Evolutionary conservation across 2,113 vertebrate genomes (phyloP), one percentile per base, ranked within the genome.

Genomic region (Tachysurus fulvidraco): DNA sequence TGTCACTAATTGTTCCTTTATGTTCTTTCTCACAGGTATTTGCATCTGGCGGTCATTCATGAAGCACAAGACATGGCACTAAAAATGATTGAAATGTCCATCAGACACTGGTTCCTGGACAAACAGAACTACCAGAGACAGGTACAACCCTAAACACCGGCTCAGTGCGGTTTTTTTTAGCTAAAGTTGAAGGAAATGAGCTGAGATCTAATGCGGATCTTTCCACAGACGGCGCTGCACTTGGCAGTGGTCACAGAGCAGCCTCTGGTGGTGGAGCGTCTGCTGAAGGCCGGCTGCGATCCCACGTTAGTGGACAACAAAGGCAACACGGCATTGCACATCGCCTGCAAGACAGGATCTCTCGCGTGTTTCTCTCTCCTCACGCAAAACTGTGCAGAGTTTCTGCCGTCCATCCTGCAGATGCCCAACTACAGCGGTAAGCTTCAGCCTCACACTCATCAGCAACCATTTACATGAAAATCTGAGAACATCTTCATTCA

Each of bases 31-130:
- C 81, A 2, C 90, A 99, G 98, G 92, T 94, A 98, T 88, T 96
- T 99, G 73, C 97, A 99, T 91, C 92, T 99, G 91, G 97, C 97
- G 2, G 95, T 99, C 73, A 99, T 99, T 92, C 98, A 99, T 0
- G 97, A 98, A 86, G 96, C 96, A 73, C 96, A 96, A 87, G 93
- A 96, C 14, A 93, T 96, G 90, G 96, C 96, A 41, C 86, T 91
- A 83, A 94, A 95, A 62, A 96, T 97, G 89, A 95, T 99, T 30
- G 93, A 94, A n/a, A 93, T 95, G 83, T 94, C 96, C 17, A 92
- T 93, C 44, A 94, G 95, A 69, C 95, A 97, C 92, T 79, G 91
- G 62, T 99, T 98, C 90, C 96, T 99, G 65, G 96, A 98, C 91
- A 92, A 92, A 86, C 97, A 98, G 92, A 99, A 99, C 91, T 95